Base-by-base conservation (phyloP, 2,888 invertebrate species). In the Branchellion lobata region DNA sequence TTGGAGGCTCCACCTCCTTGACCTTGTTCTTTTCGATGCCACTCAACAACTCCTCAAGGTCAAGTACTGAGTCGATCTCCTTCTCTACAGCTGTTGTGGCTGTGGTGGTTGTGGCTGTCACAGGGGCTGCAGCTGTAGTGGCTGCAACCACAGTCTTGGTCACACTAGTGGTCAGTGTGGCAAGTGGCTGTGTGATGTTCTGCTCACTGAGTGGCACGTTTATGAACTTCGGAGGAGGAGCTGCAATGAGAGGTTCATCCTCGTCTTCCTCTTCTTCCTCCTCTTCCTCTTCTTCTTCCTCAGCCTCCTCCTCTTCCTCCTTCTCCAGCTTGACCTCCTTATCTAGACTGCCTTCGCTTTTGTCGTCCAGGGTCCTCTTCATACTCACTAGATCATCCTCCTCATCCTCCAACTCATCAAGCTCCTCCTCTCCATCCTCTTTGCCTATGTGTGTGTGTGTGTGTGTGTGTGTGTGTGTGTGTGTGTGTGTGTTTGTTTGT, bases 241-340 rank as follows among this genome's bases (percentile, higher is more conserved):
- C 77, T 27, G 77, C 57, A 33, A 77, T 40, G 24, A 65, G 21
- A n/a, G 77, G 77, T 33, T 77, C 77, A 21, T 51, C 34, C 18
- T 77, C 77, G 14, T 77, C 77, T 1, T 77, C 77, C 14, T 77
- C 77, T 65, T 77, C 77, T 1, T 73, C 73, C 14, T 73, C 73
- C 5, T 69, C 69, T 29, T 3, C 27, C 3, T 11, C 27, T 34
- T 5, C 29, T 5, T 3, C 21, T 5, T 5, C 65, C 5, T 5
- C 65, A 27, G 65, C 65, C 14, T 77, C 77, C 34, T 77, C 77
- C 1, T 73, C 73, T 18, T 73, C 73, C 5, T 69, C 69, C 5
- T 24, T 5, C 33, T 69, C 27, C 33, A 31, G 14, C 61, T 57
- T 57, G 11, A 57, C 61, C 21, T 57, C 61, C 21, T 24, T 24